Evolutionary conservation across 2,113 vertebrate species (phyloP).

Genomic region (Tychaedon coryphoeus): DNA sequence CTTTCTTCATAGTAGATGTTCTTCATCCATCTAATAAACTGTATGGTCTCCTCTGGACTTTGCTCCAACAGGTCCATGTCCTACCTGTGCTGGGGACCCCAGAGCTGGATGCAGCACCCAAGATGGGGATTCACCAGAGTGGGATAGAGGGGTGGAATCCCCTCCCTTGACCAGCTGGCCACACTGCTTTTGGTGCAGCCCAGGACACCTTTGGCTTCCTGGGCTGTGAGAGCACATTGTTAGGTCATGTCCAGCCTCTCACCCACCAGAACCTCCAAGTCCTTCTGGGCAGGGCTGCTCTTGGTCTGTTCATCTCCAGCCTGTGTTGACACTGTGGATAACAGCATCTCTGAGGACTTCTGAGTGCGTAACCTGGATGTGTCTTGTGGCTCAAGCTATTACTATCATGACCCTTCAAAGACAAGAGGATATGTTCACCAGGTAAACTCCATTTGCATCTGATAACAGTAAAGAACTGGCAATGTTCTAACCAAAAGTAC

Average conservation of each 20-base stretch:
- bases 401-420: neutral
- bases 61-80: neutral
- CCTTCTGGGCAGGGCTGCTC: neutral
- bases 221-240: neutral
- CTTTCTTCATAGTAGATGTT: neutral
- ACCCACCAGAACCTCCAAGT: no score
- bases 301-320: neutral
- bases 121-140: neutral
- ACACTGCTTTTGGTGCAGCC: neutral
- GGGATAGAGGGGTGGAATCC: neutral
- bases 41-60: neutral
- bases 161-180: fast-evolving
- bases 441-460: neutral
- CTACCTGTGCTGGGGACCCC: neutral
- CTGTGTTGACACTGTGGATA: fast-evolving
- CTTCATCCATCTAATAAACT: neutral
- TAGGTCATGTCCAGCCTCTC: neutral
- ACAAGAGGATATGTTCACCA: neutral
- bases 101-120: neutral
- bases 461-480: neutral
- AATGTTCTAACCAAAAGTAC: neutral
- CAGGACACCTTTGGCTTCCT: neutral
- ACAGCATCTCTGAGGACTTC: neutral
- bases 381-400: neutral
- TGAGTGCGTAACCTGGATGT: neutral